Conservation (phyloP, 2,113 vertebrate species). For the Panurus biarmicus region DNA sequence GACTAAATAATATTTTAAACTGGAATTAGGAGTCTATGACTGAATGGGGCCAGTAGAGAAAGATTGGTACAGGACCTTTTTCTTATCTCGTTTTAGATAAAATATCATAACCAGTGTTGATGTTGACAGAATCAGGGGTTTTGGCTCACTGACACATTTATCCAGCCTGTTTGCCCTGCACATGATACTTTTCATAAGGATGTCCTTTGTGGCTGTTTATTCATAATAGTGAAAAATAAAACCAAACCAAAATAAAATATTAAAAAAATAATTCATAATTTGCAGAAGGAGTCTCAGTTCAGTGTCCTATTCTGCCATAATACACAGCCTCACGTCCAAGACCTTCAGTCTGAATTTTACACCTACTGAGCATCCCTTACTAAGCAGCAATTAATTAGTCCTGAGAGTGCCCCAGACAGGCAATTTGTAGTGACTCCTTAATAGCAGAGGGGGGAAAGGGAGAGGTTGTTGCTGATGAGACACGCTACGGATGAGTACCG, state of each 20-base stretch:
- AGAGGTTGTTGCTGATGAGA: neutral
- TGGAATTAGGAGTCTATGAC: neutral
- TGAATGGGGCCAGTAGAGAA: neutral
- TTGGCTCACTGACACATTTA: neutral
- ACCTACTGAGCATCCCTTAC: neutral
- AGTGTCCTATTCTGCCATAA: rapidly evolving
- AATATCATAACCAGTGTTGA: neutral
- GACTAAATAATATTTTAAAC: neutral
- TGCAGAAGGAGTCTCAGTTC: neutral
- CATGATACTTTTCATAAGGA: neutral
- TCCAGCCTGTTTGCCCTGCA: neutral
- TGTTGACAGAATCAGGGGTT: rapidly evolving
- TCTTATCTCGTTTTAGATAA: neutral
- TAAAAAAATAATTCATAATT: neutral
- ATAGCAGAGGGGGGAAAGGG: neutral
- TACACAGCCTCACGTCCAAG: neutral
- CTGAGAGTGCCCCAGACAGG: neutral
- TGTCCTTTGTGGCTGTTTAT: neutral
- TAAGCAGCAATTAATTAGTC: neutral
- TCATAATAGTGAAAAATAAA: neutral
- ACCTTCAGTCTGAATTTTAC: neutral
- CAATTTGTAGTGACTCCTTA: neutral
- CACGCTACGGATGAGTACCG: neutral
- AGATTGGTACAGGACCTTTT: neutral
- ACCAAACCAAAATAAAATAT: neutral